Evolutionary conservation across 2,888 invertebrate species (phyloP).

Genomic region (Macaria liturata): DNA sequence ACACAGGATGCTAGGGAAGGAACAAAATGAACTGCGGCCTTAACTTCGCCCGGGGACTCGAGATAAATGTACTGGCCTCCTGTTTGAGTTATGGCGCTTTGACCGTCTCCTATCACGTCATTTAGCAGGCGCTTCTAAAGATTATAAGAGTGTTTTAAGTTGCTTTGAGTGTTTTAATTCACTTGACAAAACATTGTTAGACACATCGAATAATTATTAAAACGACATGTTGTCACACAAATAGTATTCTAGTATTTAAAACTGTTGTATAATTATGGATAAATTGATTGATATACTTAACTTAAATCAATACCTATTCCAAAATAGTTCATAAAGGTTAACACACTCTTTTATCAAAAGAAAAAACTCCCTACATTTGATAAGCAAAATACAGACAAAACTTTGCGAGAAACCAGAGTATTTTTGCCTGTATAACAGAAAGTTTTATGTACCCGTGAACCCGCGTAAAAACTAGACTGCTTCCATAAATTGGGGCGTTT

Average conservation of each 20-base stretch:
- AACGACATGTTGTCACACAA: no score
- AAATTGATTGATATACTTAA: no score
- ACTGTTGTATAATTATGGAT: no score
- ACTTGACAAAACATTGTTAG: no score
- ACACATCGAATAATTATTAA: no score
- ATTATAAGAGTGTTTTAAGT: background rate
- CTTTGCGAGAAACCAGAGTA: constrained; percentile 14
- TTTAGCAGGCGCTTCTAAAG: constrained; percentile 31
- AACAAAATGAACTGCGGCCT: constrained; percentile 57
- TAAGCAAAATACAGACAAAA: no score
- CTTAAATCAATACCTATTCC: no score
- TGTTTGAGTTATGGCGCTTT: constrained; percentile 60
- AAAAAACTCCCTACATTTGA: no score
- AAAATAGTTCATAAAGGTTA: no score
- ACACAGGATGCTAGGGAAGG: constrained; percentile 50
- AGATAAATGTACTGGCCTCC: constrained; percentile 60
- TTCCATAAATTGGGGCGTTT: constrained; percentile 58
- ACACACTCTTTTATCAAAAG: no score
- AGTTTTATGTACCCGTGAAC: constrained; percentile 39
- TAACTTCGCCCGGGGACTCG: constrained; percentile 49
- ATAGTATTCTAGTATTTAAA: no score
- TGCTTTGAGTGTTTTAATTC: no score
- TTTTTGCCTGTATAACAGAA: constrained; percentile 27
- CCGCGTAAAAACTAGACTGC: constrained; percentile 47
- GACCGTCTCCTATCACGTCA: constrained; percentile 35